Evolutionary conservation across 2,888 invertebrate genomes (phyloP), one percentile per base, ranked within the genome.

Genomic region (Siphlonurus alternatus): DNA sequence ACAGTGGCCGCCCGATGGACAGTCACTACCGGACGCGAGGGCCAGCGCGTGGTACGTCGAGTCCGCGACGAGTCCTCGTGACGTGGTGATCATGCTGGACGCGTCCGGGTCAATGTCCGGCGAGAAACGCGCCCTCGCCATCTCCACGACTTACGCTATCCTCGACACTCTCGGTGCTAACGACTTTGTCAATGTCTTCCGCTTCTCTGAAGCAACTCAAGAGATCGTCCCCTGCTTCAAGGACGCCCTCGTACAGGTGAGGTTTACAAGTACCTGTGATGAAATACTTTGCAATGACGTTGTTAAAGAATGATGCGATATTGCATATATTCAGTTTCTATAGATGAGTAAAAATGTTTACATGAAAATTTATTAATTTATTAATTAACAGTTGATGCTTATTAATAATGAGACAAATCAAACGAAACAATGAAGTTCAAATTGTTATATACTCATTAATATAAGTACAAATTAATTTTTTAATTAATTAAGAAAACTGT

Each of bases 101-200:
- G 84, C 87, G 68, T 93, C 93, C 5, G 92, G 93, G 18, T 89
- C 93, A 68, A 88, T 97, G 80, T 86, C 87, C 25, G 83, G 85
- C 0, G 90, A 91, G 0, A 86, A 89, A 66, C 81, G 88, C 67
- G 85, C 89, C 69, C 83, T 99, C 64, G 93, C 94, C 1, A 87
- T 88, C 72, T 87, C 89, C 22, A 96, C 96, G 0, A 89, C 93
- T 0, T 85, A 87, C 64, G 88, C 90, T 19, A 87, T 99, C 66
- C 79, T 99, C 67, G 93, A 97, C 69, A 98, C 98, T 0, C 82
- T 99, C 2, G 93, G 93, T 1, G 94, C 97, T 69, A 91, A 99
- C 74, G 99, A 99, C 76, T 99, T 89, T 74, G 94, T 99, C 64
- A 98, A 97, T 74, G 85, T 99, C 61, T 91, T 90, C 72, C 85